These are phyloP conservation scores for Dryadula phaetusa DNA, from an alignment of 2,888 invertebrate species.

Conservation along the genomic window DNA sequence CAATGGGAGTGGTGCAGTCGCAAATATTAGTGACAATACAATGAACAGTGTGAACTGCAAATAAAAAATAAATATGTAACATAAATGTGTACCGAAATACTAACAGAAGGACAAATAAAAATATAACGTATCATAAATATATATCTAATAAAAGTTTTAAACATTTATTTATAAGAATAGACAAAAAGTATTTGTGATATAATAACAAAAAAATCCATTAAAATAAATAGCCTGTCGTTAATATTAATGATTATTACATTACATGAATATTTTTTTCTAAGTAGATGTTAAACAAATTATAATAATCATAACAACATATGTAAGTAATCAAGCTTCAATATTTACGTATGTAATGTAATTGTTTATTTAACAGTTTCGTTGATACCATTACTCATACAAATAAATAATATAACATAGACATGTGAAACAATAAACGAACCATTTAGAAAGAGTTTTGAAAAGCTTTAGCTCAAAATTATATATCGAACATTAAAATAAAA, in stretches of 20 bases:
- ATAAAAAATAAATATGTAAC: slow-evolving; percentile 14
- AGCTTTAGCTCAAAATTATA: too few species aligned
- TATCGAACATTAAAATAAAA: too few species aligned
- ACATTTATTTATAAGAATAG: too few species aligned
- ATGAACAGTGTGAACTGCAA: slow-evolving; percentile 85
- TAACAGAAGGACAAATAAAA: background rate
- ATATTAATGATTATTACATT: background rate
- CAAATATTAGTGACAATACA: slow-evolving; percentile 84
- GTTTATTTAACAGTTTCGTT: background rate
- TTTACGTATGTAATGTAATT: background rate
- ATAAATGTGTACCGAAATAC: background rate
- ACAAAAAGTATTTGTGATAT: too few species aligned
- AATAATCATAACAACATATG: background rate
- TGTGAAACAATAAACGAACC: too few species aligned
- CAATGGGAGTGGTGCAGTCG: slow-evolving; percentile 88
- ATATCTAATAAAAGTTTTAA: too few species aligned
- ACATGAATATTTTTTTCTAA: background rate
- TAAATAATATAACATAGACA: too few species aligned
- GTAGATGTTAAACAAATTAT: background rate
- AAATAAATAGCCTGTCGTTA: background rate
- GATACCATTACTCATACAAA: background rate
- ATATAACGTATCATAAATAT: background rate
- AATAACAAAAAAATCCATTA: background rate
- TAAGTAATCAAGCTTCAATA: slow-evolving; percentile 10
- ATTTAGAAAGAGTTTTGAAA: too few species aligned